Base-by-base conservation (phyloP, 2,888 invertebrate species). In the Rhynchonema sp. region DNA sequence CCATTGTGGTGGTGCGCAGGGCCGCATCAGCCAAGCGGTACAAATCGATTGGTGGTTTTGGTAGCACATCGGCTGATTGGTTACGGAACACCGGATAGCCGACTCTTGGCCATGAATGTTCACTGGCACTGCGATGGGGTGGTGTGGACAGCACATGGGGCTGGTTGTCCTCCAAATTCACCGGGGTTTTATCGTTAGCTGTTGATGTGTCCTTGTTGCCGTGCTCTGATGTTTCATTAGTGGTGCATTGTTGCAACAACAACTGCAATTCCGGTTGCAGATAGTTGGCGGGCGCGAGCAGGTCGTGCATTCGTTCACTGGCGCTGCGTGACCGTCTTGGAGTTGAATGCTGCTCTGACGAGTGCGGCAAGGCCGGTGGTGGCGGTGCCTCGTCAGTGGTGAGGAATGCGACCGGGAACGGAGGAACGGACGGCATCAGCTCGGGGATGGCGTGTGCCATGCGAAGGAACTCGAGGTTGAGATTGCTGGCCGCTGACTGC, bases 381-480 rank as follows among this genome's bases (percentile, higher is more conserved):
- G n/a, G n/a, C n/a, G n/a, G n/a, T 17, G 9, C 52, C n/a, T 23
- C 52, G 52, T n/a, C 26, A 1, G 1, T 1, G 6, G 29, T 55
- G 22, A 55, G 29, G 29, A 55, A 55, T 1, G 29, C 27, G 17
- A 30, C 26, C 2, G 62, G 62, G 30, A 62, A 62, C 1, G 59
- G 62, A 27, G 57, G 26, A 2, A 49, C 59, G 22, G 13, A 22
- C 2, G 58, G 55, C n/a, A 60, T 38, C 28, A 63, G 56, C 6
- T 57, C 26, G 30, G 63, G 61, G 22, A 60, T 56, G 2, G 2
- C 46, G 58, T 38, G 54, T 2, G 60, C 52, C 53, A 63, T 23
- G 22, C 30, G 30, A 46, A 61, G 13, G 56, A 63, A 63, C 22
- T 27, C 30, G 25, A 62, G 49, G 25, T 59, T 56, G 13, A 30